phyloP scores from a whole-genome alignment of 2,888 invertebrate species.

The Ceraclea dissimilis region DNA sequence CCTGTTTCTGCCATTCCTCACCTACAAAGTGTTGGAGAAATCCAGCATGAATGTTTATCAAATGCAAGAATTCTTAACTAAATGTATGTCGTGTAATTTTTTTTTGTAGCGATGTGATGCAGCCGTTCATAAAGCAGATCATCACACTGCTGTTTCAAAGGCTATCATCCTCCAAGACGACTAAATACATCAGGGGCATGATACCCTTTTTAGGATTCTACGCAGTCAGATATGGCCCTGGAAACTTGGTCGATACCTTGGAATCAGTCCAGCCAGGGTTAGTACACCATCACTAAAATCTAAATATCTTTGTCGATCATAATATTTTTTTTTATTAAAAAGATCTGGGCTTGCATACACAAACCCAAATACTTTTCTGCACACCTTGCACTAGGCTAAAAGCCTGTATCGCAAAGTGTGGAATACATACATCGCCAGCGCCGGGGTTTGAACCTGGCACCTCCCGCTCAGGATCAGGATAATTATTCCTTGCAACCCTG shows the following conservation, averaged over 20 bases:
- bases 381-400: no score
- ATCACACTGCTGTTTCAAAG: slow-evolving; percentile 91
- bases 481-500: no score
- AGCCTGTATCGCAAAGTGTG: no score
- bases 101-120: slow-evolving; percentile 59
- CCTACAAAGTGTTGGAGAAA: no score
- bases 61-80: no score
- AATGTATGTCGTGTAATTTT: background rate
- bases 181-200: slow-evolving; percentile 85
- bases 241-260: slow-evolving; percentile 64
- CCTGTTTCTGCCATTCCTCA: background rate
- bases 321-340: background rate
- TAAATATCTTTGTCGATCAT: background rate
- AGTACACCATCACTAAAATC: slow-evolving; percentile 37
- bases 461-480: no score
- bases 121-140: slow-evolving; percentile 75
- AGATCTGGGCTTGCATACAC: no score
- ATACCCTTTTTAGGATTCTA: slow-evolving; percentile 88
- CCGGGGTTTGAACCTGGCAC: no score
- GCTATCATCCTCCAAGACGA: slow-evolving; percentile 86
- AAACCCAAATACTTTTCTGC: no score
- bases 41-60: no score
- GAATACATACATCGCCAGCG: no score
- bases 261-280: slow-evolving; percentile 81
- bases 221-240: slow-evolving; percentile 71